Evolutionary conservation across 1,140 invertebrate genomes (phyloP).

Genomic region (Harpegnathos saltator): DNA sequence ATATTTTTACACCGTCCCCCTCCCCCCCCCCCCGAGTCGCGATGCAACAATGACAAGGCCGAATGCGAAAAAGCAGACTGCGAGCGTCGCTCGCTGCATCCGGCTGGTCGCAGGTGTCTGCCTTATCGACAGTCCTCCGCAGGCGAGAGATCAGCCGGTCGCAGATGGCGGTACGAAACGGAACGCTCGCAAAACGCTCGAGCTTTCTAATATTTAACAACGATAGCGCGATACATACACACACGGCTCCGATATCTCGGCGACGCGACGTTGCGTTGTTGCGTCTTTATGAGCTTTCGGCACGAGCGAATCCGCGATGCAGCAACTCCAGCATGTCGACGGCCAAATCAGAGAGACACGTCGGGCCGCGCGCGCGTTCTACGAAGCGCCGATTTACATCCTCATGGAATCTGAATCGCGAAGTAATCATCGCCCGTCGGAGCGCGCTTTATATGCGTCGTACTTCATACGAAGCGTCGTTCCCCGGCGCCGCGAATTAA

Average conservation of each 20-base stretch:
- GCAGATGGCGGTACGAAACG: conserved; percentile 66
- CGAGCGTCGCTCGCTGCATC: not conserved
- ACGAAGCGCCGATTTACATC: too few relatives aligned
- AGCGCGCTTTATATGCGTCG: not conserved
- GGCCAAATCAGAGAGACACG: not conserved
- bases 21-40: too few relatives aligned
- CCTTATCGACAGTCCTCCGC: conserved; percentile 51
- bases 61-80: not conserved
- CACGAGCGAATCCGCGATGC: not conserved
- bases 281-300: conserved; percentile 27
- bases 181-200: conserved; percentile 37
- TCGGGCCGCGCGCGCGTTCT: too few relatives aligned
- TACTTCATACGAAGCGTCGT: not conserved
- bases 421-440: too few relatives aligned
- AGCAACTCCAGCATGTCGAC: too few relatives aligned
- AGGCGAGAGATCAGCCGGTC: not conserved
- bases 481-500: not conserved
- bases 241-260: conserved; percentile 28
- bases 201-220: conserved; percentile 52
- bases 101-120: conserved; percentile 34
- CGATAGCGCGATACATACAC: conserved; percentile 11
- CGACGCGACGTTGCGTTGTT: not conserved
- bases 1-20: too few relatives aligned
- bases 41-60: too few relatives aligned
- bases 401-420: too few relatives aligned